Conservation (phyloP, 2,113 vertebrate species). For the Vireo altiloquus region DNA sequence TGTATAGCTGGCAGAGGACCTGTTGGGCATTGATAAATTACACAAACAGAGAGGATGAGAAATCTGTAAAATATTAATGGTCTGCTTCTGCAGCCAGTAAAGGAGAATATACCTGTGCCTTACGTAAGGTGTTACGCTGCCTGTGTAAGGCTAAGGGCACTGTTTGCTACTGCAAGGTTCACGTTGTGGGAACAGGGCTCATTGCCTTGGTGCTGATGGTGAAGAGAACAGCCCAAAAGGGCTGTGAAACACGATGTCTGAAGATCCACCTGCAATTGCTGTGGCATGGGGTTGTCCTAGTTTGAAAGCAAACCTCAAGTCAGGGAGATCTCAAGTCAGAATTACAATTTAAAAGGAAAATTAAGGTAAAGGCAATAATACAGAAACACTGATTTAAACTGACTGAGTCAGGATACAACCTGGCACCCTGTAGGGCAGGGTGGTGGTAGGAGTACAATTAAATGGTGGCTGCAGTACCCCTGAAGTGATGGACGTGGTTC, state of each 20-base stretch:
- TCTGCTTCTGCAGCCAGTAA: conserved; percentile 77
- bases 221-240: background rate
- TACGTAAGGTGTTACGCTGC: background rate
- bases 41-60: conserved; percentile 85
- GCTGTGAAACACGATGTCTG: background rate
- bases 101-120: conserved; percentile 80
- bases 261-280: background rate
- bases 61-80: conserved; percentile 99
- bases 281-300: accelerated
- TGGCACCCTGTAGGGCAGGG: background rate
- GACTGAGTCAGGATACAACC: background rate
- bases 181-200: background rate
- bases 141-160: background rate
- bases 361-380: background rate
- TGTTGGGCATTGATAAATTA: conserved; percentile 97
- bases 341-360: background rate
- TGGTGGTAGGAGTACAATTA: background rate
- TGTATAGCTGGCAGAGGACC: conserved; percentile 94
- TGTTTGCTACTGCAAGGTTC: accelerated
- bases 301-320: background rate
- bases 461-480: background rate
- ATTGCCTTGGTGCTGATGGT: background rate
- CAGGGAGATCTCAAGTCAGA: background rate
- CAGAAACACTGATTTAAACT: background rate
- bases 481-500: background rate